Evolutionary conservation across 2,888 invertebrate genomes (phyloP).

Genomic region (Thalpophila matura): DNA sequence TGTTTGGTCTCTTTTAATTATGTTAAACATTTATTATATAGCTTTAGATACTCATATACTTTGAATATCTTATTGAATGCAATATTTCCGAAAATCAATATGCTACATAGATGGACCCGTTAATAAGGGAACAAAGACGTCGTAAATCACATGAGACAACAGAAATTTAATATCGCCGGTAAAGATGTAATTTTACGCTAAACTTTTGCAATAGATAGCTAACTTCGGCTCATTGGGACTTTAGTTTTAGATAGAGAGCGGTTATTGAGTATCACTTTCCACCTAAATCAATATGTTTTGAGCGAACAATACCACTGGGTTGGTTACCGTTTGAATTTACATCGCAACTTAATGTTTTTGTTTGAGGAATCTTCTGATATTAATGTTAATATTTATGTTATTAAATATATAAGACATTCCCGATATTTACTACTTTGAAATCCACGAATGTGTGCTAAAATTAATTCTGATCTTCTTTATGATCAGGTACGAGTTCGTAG

Average conservation of each 20-base stretch:
- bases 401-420: no score
- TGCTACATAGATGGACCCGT: conserved; percentile 70
- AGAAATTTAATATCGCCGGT: conserved; percentile 87
- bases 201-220: conserved; percentile 87
- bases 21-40: background rate
- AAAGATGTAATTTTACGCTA: conserved; percentile 85
- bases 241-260: conserved; percentile 75
- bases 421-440: conserved; percentile 1
- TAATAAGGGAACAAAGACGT: conserved; percentile 77
- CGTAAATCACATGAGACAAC: conserved; percentile 85
- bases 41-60: no score
- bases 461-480: background rate
- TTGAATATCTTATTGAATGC: conserved; percentile 14
- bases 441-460: background rate
- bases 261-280: conserved; percentile 80
- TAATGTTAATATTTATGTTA: conserved; percentile 12
- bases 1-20: background rate
- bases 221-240: conserved; percentile 79
- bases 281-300: conserved; percentile 81
- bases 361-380: conserved; percentile 29
- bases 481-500: no score
- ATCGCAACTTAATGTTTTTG: conserved; percentile 63
- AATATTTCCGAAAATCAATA: conserved; percentile 65
- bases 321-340: conserved; percentile 63
- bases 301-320: conserved; percentile 74